Conservation (phyloP, 2,888 invertebrate species). For the Seladonia tumulorum region DNA sequence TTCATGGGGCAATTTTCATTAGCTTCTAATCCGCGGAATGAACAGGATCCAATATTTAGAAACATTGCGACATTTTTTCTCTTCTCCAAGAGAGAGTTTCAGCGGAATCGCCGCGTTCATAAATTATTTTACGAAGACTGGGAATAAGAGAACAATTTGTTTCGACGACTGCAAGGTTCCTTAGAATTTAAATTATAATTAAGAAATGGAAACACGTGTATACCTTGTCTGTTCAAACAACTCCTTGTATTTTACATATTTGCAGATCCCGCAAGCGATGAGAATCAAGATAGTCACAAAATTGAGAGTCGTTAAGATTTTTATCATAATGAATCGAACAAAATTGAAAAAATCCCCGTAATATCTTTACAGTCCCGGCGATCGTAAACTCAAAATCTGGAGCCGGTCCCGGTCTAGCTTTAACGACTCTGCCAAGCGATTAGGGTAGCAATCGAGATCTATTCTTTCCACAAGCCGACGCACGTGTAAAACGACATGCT, state of each 20-base stretch:
- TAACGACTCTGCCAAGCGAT: neutral
- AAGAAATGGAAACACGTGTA: no score
- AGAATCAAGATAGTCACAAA: neutral
- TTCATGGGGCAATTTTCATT: neutral
- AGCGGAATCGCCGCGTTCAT: no score
- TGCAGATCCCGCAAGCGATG: neutral
- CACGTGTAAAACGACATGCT: conserved; percentile 2
- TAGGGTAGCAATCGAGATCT: neutral
- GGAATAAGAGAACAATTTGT: no score
- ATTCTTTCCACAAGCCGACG: neutral
- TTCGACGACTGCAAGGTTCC: no score
- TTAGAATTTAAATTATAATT: no score
- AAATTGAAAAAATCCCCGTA: neutral
- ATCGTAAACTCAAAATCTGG: neutral
- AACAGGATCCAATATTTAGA: no score
- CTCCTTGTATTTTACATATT: neutral
- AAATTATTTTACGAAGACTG: no score
- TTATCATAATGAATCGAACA: neutral
- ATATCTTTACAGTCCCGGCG: neutral
- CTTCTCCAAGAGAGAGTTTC: no score
- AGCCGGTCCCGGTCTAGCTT: neutral
- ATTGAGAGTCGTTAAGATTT: neutral
- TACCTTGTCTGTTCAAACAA: neutral
- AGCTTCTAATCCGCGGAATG: neutral
- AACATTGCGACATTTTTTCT: no score